Evolutionary conservation across 2,113 vertebrate genomes (phyloP).

Genomic region (Lagenorhynchus albirostris): DNA sequence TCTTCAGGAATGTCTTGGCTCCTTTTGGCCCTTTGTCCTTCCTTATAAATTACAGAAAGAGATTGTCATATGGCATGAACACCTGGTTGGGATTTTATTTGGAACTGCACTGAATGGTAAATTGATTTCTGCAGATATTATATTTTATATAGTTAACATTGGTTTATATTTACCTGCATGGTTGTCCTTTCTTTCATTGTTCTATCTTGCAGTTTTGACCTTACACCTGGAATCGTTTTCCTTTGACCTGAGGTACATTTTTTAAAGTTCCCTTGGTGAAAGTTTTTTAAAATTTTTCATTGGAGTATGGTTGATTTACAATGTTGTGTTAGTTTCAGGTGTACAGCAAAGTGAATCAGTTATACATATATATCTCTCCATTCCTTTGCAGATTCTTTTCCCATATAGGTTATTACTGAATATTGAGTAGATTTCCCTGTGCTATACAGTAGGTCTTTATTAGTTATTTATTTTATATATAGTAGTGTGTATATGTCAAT

Average conservation of each 20-base stretch:
- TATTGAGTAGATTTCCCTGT: background rate
- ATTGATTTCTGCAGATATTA: background rate
- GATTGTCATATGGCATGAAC: background rate
- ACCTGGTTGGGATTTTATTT: background rate
- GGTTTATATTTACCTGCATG: background rate
- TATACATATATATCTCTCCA: too few relatives aligned
- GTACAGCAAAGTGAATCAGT: background rate
- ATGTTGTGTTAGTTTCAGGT: background rate
- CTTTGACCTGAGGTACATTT: background rate
- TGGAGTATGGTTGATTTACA: background rate
- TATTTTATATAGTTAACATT: background rate
- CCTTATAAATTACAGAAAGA: background rate
- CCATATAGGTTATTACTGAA: too few relatives aligned
- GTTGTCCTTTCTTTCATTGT: background rate
- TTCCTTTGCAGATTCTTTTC: background rate
- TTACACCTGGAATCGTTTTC: background rate
- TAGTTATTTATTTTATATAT: background rate
- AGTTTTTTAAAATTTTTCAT: background rate
- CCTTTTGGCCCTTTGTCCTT: background rate
- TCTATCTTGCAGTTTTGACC: background rate
- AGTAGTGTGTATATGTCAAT: background rate
- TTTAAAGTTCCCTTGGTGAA: background rate
- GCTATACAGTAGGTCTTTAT: accelerated
- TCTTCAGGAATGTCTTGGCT: background rate
- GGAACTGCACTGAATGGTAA: background rate